Percentiles rank a stretch among this genome's conserved stretches.
phyloP scores from a whole-genome alignment of 2,888 invertebrate species.

The Tetragonula carbonaria region DNA sequence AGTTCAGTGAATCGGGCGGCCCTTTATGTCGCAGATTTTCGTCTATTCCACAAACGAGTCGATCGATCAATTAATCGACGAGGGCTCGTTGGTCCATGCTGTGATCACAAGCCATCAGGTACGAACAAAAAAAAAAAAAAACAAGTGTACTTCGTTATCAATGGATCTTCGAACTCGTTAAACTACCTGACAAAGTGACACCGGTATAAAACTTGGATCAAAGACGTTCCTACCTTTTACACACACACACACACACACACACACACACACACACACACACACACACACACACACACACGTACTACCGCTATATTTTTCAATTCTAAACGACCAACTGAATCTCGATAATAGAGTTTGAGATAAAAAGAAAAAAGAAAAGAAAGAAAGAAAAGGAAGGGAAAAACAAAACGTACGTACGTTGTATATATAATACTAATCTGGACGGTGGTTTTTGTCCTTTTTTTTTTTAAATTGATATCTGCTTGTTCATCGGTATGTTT shows the following conservation, averaged over 20 bases:
- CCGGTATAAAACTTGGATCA: neutral
- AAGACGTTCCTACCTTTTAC: neutral
- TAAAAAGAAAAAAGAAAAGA: neutral
- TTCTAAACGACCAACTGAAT: neutral
- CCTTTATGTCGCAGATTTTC: conserved; percentile 15
- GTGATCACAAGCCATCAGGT: conserved; percentile 30
- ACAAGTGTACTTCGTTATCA: neutral
- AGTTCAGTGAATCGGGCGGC: neutral
- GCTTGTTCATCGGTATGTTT: conserved; percentile 27
- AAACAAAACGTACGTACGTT: neutral
- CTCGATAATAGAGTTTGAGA: neutral
- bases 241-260: neutral
- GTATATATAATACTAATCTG: neutral
- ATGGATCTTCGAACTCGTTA: neutral
- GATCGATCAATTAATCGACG: conserved; percentile 25
- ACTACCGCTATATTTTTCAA: neutral
- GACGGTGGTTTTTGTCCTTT: neutral
- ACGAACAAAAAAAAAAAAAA: conserved; percentile 17
- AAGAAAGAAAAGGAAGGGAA: neutral
- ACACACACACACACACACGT: too few species aligned
- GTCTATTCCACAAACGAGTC: neutral
- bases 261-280: neutral
- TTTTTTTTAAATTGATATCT: conserved; percentile 15
- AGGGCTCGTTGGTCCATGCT: conserved; percentile 12
- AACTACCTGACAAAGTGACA: neutral